Conservation (phyloP, 2,888 invertebrate species). For the Bombylius discolor region DNA sequence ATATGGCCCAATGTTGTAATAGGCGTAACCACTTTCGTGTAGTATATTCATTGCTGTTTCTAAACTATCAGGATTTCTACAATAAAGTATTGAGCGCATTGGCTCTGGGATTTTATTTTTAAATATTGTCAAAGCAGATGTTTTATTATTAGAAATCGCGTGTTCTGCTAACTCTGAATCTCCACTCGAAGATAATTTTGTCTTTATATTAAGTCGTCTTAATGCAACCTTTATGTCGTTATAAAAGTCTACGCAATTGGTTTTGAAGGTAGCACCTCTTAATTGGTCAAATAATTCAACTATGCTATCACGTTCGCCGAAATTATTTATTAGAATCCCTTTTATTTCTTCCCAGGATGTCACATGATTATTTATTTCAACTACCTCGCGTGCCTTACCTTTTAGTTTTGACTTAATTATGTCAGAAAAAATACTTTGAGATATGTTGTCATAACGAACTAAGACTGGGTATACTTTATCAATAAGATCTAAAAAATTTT, state of each 20-base stretch:
- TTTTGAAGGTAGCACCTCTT: background rate
- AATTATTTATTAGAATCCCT: constrained; percentile 4
- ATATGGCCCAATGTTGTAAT: background rate
- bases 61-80: no score
- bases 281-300: constrained; percentile 6
- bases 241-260: constrained; percentile 4
- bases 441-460: background rate
- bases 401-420: constrained; percentile 2
- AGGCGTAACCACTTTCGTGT: no score
- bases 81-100: no score
- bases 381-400: constrained; percentile 1
- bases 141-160: background rate
- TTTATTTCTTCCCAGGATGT: constrained; percentile 2
- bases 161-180: background rate
- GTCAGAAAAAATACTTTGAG: constrained; percentile 4
- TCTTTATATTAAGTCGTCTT: background rate
- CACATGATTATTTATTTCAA: constrained; percentile 2
- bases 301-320: constrained; percentile 2
- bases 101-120: background rate
- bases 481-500: background rate
- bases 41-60: no score
- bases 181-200: no score
- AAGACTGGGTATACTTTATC: background rate
- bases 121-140: background rate
- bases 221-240: background rate